A percentile compares a stretch with the other conserved stretches of the same genome.
These are phyloP conservation scores for Papilio machaon DNA, from an alignment of 1,140 invertebrate species.

Conservation along the genomic window DNA sequence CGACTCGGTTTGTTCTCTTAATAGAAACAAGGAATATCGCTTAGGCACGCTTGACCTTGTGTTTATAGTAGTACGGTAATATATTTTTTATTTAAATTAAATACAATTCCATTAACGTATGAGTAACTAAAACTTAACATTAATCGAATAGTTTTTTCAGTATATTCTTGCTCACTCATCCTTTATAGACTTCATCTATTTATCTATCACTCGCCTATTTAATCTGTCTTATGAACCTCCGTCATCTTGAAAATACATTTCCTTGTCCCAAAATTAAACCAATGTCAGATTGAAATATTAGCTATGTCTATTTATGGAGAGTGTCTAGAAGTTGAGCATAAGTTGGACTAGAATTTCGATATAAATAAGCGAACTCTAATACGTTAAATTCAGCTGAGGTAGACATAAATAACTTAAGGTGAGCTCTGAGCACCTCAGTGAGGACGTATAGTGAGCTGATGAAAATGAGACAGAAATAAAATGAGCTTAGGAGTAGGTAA, in stretches of 20 bases:
- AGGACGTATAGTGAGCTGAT: too few relatives aligned
- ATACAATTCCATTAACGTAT: background rate
- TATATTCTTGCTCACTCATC: too few relatives aligned
- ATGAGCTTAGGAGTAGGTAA: too few relatives aligned
- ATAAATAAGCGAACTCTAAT: background rate
- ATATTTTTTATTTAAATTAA: constrained; percentile 10
- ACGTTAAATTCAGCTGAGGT: background rate
- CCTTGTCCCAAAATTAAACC: constrained; percentile 9
- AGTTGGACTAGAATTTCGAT: background rate
- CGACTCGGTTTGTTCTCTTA: constrained; percentile 25
- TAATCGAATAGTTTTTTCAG: too few relatives aligned
- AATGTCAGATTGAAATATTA: constrained; percentile 25
- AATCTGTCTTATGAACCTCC: background rate
- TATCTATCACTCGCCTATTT: background rate
- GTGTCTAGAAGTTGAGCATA: constrained; percentile 5
- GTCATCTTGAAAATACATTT: background rate
- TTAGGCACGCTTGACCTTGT: background rate
- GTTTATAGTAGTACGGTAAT: background rate
- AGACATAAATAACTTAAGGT: background rate
- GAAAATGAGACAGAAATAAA: background rate
- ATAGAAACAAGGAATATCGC: constrained; percentile 22
- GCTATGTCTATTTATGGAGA: background rate
- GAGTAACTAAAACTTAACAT: too few relatives aligned
- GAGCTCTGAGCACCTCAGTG: too few relatives aligned
- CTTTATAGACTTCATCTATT: background rate